phyloP scores from a whole-genome alignment of 2,888 invertebrate genomes.

The Synergus gifuensis region DNA sequence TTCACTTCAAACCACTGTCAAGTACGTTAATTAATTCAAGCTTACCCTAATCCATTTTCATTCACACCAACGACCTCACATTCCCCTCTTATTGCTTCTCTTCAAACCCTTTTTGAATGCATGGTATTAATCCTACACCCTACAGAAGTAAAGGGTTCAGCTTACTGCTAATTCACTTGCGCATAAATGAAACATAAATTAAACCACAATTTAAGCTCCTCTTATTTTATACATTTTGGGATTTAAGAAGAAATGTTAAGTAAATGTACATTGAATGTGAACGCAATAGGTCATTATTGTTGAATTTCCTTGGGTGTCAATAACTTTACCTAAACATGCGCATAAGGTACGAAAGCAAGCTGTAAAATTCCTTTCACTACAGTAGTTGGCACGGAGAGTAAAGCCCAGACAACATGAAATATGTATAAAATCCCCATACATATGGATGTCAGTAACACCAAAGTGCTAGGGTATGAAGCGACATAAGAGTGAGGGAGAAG shows the following conservation, averaged over 20 bases:
- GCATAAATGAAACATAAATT: background rate
- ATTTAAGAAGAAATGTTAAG: too few species aligned
- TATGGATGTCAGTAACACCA: slow-evolving; percentile 8
- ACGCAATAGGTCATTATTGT: background rate
- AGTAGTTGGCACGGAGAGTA: background rate
- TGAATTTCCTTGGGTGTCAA: background rate
- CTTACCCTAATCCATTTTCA: background rate
- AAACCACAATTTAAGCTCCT: background rate
- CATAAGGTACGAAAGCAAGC: background rate
- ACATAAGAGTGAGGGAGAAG: background rate
- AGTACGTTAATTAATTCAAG: background rate
- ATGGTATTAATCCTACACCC: background rate
- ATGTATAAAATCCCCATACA: slow-evolving; percentile 33
- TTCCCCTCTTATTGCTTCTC: background rate
- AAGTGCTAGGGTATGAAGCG: background rate
- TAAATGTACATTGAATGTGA: background rate
- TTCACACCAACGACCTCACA: background rate
- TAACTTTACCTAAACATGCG: background rate
- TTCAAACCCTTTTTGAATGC: background rate
- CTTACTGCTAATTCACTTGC: background rate
- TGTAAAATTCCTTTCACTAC: background rate
- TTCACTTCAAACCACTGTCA: background rate
- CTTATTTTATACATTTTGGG: background rate
- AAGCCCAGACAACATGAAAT: slow-evolving; percentile 12
- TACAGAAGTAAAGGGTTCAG: background rate